These are phyloP conservation scores for Dasyornis broadbenti DNA, from an alignment of 2,113 vertebrate species.

Conservation along the genomic window DNA sequence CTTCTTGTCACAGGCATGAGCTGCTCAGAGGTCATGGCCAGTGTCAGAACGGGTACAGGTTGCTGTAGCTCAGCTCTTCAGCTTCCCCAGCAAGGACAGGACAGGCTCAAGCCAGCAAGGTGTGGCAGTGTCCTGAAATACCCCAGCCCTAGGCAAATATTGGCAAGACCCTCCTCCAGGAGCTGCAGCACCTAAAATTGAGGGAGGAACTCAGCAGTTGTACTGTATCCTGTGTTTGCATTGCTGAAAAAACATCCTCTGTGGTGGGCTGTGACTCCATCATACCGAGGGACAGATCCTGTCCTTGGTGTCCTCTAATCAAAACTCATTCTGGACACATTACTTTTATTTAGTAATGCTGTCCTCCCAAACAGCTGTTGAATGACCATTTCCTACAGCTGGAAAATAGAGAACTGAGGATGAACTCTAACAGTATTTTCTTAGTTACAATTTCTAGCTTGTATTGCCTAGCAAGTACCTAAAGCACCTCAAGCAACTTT, in stretches of 20 bases:
- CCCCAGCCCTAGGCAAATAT: not conserved
- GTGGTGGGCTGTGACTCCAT: not conserved
- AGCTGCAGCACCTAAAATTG: not conserved
- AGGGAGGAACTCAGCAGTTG: not conserved
- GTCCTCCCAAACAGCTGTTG: not conserved
- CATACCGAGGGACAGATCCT: not conserved
- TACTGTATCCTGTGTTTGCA: not conserved
- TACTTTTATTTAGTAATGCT: not conserved
- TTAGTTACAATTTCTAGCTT: not conserved
- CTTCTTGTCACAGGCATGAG: not conserved
- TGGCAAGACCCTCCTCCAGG: not conserved
- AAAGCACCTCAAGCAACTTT: not conserved
- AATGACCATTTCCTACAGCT: not conserved
- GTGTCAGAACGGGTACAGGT: not conserved
- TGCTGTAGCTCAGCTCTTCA: not conserved
- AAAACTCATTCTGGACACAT: not conserved
- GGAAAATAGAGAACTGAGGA: not conserved
- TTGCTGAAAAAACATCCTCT: not conserved
- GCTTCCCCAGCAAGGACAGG: not conserved
- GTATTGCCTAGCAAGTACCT: not conserved
- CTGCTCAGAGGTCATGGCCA: not conserved
- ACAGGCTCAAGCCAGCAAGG: not conserved
- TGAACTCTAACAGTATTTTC: not conserved
- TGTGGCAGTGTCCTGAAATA: not conserved
- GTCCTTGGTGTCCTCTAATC: not conserved